Evolutionary conservation across 2,888 invertebrate species (phyloP), one percentile per base, ranked within the genome.

Genomic region (Spilarctia lutea): DNA sequence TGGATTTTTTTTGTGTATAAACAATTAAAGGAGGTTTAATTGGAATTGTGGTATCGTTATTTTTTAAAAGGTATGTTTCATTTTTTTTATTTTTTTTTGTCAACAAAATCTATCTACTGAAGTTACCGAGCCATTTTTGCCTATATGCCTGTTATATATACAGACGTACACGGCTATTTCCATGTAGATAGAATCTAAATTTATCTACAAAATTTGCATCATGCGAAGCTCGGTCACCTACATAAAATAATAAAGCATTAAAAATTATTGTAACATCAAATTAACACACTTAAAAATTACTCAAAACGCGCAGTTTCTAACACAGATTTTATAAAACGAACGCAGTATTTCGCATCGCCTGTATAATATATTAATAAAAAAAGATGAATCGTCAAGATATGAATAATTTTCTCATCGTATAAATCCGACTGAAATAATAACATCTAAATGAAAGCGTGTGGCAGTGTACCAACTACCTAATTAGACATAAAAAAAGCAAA

Each of bases 41-140:
- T 86, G 90, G 88, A 89, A 84, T 84, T 87, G 82, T 82, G 84
- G 83, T 83, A 83, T 81, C 86, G 84, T 83, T 84, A 79, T 79
- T 85, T 84, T 66, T 83, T 75, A 68, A 76, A 90, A 91, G 91
- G 91, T 91, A 85, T 77, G 87, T 76, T 73, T n/a, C n/a, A n/a
- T 75, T 68, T 68, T 56, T 68, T 65, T 18, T 30, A 1, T 27
- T 27, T 60, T 60, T 60, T 60, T 27, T 2, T 63, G 4, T 13
- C 13, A 30, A 7, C 30, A 63, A 1, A 18, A n/a, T 56, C 11
- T 56, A 56, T 56, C 24, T n/a, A n/a, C 6, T 56, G 10, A 56
- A 56, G 1, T 8, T 0, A 52, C 1, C 52, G 7, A 52, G 52
- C 8, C 0, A 52, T 52, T 7, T 52, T 24, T 52, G 24, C 8